Conservation (phyloP, 1,140 invertebrate genomes). For the Drosophila ambigua region DNA sequence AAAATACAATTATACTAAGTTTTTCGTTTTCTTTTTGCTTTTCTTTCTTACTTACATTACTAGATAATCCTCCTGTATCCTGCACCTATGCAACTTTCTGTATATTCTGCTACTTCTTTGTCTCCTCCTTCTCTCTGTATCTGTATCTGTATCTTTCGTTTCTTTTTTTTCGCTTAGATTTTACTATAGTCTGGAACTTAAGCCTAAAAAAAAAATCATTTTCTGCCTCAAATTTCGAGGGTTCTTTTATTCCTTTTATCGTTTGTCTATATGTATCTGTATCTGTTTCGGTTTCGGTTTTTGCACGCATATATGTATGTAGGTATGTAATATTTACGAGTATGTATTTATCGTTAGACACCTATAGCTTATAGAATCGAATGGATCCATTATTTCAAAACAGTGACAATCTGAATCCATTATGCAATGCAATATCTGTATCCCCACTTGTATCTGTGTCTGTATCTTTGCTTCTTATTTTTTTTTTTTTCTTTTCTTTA, state of each 20-base stretch:
- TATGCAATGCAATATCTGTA: too few species aligned
- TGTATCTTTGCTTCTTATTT: too few species aligned
- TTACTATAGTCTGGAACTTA: slow-evolving; percentile 69
- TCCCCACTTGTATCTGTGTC: too few species aligned
- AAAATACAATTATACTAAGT: too few species aligned
- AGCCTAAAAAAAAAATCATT: slow-evolving; percentile 46
- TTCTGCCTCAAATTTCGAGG: slow-evolving; percentile 2
- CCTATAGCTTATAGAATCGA: too few species aligned
- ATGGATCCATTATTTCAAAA: too few species aligned
- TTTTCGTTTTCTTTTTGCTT: background rate
- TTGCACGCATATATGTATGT: slow-evolving; percentile 16
- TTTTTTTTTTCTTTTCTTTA: too few species aligned
- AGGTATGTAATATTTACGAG: too few species aligned
- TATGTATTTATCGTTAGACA: too few species aligned
- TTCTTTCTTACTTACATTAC: background rate
- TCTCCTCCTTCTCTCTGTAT: background rate
- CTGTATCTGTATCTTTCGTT: slow-evolving; percentile 6
- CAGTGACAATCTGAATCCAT: too few species aligned
- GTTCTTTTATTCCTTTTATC: background rate
- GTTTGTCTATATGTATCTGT: slow-evolving; percentile 23
- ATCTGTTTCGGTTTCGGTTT: slow-evolving; percentile 15
- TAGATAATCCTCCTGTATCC: background rate
- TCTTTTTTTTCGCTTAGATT: slow-evolving; percentile 33
- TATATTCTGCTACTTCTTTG: background rate
- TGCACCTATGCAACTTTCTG: slow-evolving; percentile 11